phyloP scores from a whole-genome alignment of 2,113 vertebrate species.

The Tachycineta bicolor region DNA sequence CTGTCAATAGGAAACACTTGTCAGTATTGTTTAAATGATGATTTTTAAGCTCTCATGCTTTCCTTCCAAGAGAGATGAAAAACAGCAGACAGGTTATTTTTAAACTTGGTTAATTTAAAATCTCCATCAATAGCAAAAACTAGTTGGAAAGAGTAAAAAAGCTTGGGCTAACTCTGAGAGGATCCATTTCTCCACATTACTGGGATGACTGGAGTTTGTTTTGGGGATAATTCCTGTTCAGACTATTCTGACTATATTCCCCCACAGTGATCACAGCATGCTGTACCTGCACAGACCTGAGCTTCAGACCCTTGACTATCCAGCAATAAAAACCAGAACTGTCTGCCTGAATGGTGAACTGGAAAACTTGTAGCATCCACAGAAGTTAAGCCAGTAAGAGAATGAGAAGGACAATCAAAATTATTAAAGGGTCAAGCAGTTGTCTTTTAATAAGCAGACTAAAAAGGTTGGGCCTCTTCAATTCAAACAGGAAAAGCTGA shows the following conservation, averaged over 20 bases:
- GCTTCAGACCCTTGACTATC: background rate
- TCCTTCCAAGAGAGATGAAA: background rate
- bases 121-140: background rate
- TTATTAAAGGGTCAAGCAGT: background rate
- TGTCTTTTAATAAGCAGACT: background rate
- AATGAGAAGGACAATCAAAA: background rate
- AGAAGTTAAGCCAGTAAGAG: background rate
- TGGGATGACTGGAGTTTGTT: background rate
- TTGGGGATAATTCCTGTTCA: background rate
- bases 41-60: background rate
- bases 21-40: background rate
- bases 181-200: background rate
- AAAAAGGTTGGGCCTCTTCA: conserved; percentile 8
- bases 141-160: background rate
- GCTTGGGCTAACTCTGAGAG: background rate
- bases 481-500: conserved; percentile 42
- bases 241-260: background rate
- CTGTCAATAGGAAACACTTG: background rate
- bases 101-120: background rate
- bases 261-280: rapidly evolving
- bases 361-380: background rate
- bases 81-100: background rate
- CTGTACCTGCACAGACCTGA: background rate
- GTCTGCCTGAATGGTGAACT: background rate
- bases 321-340: background rate